Base-by-base conservation (phyloP, 2,888 invertebrate species). In the Brachylomia viminalis region DNA sequence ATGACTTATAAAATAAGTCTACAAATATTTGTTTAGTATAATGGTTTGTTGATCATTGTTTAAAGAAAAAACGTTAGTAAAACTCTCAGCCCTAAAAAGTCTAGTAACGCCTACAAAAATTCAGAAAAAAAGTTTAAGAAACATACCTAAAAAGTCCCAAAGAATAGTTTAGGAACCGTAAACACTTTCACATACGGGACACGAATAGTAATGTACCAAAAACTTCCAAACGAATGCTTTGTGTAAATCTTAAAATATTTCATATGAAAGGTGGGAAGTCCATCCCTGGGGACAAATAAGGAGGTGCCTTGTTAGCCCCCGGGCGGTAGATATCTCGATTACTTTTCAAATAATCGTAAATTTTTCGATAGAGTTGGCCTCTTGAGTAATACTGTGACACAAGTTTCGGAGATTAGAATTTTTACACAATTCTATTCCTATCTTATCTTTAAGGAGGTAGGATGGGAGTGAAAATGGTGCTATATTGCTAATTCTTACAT, bases 281-380 rank as follows among this genome's bases (percentile, higher is more conserved):
- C 11, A 82, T 84, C 80, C 61, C 73, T 8, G 15, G 90, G 89
- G 90, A 90, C 84, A 85, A 87, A 90, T 90, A 90, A 86, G 84
- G 86, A 86, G 90, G 88, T 89, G 86, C 86, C 79, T 80, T 83
- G 82, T 83, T 83, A 82, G 75, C 84, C 87, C 84, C 78, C 85
- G 87, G 56, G 69, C 78, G 66, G 72, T 38, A 76, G 81, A 77
- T 80, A 86, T 79, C 84, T 70, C 82, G 75, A 90, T 92, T 91
- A 93, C 92, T 92, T 93, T 91, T 87, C 90, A 83, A 92, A 93
- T 92, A 92, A 92, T 90, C 92, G 90, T 93, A 93, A 93, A 92
- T 90, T 92, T 79, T 86, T 83, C 84, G 87, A 87, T 85, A 86
- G 87, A 90, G 90, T 90, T 90, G 89, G 84, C 87, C 84, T 87